A percentile compares a stretch with the other conserved stretches of the same genome.
These are phyloP conservation scores for Promerops cafer DNA, from an alignment of 2,113 vertebrate species.

Conservation along the genomic window DNA sequence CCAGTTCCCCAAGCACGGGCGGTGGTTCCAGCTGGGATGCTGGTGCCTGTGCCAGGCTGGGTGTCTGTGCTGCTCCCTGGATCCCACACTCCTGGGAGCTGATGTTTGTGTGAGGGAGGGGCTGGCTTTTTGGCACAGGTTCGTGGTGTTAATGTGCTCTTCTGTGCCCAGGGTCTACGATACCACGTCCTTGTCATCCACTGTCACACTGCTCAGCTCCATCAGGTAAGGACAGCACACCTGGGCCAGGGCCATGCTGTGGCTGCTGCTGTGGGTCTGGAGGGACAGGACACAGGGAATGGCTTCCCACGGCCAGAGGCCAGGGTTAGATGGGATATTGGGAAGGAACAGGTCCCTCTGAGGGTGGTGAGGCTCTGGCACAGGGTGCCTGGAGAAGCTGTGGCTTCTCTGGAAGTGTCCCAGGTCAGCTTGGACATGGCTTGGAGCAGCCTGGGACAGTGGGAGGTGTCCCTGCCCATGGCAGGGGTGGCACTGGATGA, in stretches of 20 bases:
- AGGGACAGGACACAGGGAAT: background rate
- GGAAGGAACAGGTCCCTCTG: background rate
- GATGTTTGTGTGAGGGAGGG: background rate
- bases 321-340: rapidly evolving
- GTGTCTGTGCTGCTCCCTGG: background rate
- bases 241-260: rapidly evolving
- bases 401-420: background rate
- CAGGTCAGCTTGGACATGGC: rapidly evolving
- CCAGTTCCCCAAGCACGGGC: background rate
- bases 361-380: background rate
- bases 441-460: background rate
- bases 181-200: conserved; percentile 64
- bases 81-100: rapidly evolving
- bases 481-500: background rate
- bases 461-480: background rate
- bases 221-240: conserved; percentile 65
- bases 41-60: background rate
- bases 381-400: background rate
- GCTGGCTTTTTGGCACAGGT: rapidly evolving
- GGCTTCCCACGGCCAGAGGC: background rate
- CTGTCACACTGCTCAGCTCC: conserved; percentile 51
- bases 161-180: conserved; percentile 78
- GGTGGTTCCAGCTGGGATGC: background rate
- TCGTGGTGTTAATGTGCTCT: rapidly evolving
- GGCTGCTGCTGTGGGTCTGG: background rate